Evolutionary conservation across 2,888 invertebrate genomes (phyloP), one percentile per base, ranked within the genome.

Genomic region (Tipula vernalis): DNA sequence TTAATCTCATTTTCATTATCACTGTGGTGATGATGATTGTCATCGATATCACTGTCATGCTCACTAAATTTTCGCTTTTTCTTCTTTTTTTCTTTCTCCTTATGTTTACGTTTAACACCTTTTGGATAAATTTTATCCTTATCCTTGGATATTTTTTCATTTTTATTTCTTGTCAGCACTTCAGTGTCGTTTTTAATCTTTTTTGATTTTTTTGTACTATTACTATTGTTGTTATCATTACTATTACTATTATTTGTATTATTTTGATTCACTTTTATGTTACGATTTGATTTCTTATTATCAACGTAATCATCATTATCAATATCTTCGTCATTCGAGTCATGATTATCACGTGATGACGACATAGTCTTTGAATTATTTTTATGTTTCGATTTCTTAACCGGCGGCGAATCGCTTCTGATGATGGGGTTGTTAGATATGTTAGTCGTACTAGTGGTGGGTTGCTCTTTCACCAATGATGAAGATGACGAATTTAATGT

Each of bases 41-140:
- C 71, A 28, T 71, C 71, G 10, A 71, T 71, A 28, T 71, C 71
- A 71, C 28, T 71, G 28, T 71, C 71, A 28, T 71, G 71, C 10
- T 71, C 71, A 71, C 71, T 84, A 84, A n/a, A 12, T 42, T 85
- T 85, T 28, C 42, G 87, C 88, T 91, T 91, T 87, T 91, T 91
- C 39, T 90, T 90, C 41, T 90, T 88, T 88, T 91, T 91, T 87
- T 91, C 91, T 87, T 91, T 91, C 85, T 91, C 91, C 88, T 91
- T 91, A 36, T 91, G 90, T 87, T 91, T 91, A 18, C 91, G 89
- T 85, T 87, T 87, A 44, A 84, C 71, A 39, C 87, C 87, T 6
- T 86, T 83, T 83, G 39, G 83, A 87, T 39, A 87, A 12, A 42
- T 85, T 13, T 85, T 85, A 28, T 85, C 42, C 44, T 44, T 85